Conservation (phyloP, 2,797 vertebrate species). For the Holocentrus rufus region DNA sequence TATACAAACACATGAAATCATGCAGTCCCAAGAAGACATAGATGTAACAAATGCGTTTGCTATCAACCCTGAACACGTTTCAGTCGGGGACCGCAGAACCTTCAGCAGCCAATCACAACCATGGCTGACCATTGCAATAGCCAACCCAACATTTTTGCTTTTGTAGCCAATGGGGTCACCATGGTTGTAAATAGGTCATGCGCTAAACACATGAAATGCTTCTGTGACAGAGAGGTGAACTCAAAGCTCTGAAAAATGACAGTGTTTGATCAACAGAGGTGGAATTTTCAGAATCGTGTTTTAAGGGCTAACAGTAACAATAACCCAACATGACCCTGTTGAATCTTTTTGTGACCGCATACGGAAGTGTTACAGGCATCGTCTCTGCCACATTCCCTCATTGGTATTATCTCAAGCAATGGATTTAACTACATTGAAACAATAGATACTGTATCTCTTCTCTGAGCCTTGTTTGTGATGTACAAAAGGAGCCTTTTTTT, state of each 20-base stretch:
- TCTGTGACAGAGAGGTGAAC: conserved; percentile 33
- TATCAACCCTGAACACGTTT: conserved; percentile 29
- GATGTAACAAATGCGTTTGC: conserved; percentile 23
- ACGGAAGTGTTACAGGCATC: conserved; percentile 59
- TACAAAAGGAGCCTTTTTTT: conserved; percentile 55
- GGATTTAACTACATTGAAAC: conserved; percentile 50
- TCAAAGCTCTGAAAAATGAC: conserved; percentile 49
- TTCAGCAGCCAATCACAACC: conserved; percentile 72
- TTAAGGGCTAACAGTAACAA: conserved; percentile 82
- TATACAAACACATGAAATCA: conserved; percentile 48
- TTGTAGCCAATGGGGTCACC: conserved; percentile 70
- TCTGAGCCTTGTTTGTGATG: conserved; percentile 71
- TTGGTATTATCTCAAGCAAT: conserved; percentile 60
- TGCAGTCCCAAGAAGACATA: conserved; percentile 37
- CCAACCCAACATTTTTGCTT: conserved; percentile 53
- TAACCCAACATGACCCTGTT: conserved; percentile 48
- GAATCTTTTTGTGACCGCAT: conserved; percentile 40
- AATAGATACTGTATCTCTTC: conserved; percentile 48
- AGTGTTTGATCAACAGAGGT: conserved; percentile 64
- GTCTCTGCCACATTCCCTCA: conserved; percentile 44
- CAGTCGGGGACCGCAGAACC: conserved; percentile 28
- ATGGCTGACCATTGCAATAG: conserved; percentile 63
- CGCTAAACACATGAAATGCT: conserved; percentile 49
- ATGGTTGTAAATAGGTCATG: conserved; percentile 72
- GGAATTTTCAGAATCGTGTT: conserved; percentile 67